Conservation (phyloP, 30 jellyfish, hydroid and myxozoan species). For the Aurelia aurita region DNA sequence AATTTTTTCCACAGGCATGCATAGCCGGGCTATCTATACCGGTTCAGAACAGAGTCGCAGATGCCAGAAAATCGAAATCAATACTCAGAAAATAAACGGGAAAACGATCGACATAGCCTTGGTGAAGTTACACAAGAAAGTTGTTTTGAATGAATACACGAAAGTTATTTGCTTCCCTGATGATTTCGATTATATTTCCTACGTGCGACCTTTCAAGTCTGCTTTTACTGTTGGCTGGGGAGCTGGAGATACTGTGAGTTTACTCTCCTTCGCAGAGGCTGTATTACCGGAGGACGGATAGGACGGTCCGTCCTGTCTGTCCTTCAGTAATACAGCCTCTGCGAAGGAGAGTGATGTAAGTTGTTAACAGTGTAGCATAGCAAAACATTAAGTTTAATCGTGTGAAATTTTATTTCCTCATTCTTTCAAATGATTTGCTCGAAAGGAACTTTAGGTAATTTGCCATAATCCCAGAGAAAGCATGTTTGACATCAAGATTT, state of each 20-base stretch:
- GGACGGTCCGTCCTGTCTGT: too few relatives aligned
- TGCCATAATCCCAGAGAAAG: too few relatives aligned
- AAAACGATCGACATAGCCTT: conserved; percentile 15
- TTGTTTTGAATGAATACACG: conserved; percentile 45
- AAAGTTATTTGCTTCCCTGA: conserved; percentile 59
- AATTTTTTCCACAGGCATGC: conserved; percentile 22
- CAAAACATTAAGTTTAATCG: too few relatives aligned
- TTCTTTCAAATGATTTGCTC: too few relatives aligned
- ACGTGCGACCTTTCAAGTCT: conserved; percentile 34
- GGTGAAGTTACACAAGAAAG: conserved; percentile 28
- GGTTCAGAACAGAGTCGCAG: conserved; percentile 57
- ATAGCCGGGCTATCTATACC: conserved; percentile 25
- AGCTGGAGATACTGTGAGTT: conserved; percentile 14
- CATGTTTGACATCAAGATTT: too few relatives aligned
- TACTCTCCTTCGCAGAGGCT: too few relatives aligned
- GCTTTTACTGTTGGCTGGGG: conserved; percentile 75
- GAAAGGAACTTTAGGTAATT: too few relatives aligned
- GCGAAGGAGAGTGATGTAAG: too few relatives aligned
- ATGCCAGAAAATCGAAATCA: not conserved
- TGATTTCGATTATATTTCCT: conserved; percentile 24
- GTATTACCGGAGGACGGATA: too few relatives aligned
- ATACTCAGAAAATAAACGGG: conserved; percentile 9
- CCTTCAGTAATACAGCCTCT: too few relatives aligned
- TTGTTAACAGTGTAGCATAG: too few relatives aligned
- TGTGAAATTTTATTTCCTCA: too few relatives aligned